phyloP scores from a whole-genome alignment of 2,113 vertebrate species.

The Hipposideros armiger region DNA sequence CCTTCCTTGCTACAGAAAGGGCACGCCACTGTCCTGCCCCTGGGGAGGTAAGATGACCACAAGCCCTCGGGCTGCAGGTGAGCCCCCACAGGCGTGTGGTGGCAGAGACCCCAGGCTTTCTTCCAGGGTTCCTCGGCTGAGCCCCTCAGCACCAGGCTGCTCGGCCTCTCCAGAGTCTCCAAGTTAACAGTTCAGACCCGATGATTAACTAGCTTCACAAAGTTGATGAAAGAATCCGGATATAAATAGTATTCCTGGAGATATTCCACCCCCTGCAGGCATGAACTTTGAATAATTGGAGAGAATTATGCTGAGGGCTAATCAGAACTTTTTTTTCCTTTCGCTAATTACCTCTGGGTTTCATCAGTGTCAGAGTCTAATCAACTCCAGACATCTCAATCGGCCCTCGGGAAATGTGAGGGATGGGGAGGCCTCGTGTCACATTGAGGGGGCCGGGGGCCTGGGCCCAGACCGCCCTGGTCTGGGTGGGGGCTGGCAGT shows the following conservation, averaged over 20 bases:
- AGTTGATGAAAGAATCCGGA: constrained; percentile 88
- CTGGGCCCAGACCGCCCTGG: not conserved
- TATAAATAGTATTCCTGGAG: constrained; percentile 94
- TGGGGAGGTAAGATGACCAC: too few species aligned
- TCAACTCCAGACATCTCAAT: constrained; percentile 92
- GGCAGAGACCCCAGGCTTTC: not conserved
- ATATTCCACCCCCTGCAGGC: constrained; percentile 91
- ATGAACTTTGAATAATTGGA: constrained; percentile 94
- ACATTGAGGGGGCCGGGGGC: not conserved
- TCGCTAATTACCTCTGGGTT: constrained; percentile 92
- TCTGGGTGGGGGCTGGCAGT: fast-evolving
- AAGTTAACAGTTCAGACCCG: constrained; percentile 86
- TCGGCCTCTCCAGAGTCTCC: constrained; percentile 67
- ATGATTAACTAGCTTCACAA: constrained; percentile 89
- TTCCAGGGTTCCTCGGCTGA: not conserved
- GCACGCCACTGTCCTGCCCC: not conserved
- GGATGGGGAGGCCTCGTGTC: constrained; percentile 82
- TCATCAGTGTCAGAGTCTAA: constrained; percentile 92
- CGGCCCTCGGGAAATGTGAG: constrained; percentile 90
- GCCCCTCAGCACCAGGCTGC: fast-evolving
- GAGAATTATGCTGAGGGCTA: constrained; percentile 93
- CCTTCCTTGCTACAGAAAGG: too few species aligned
- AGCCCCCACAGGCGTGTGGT: fast-evolving
- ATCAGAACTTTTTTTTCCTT: constrained; percentile 91
- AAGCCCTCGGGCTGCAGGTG: not conserved